Evolutionary conservation across 1,140 invertebrate genomes (phyloP), one percentile per base, ranked within the genome.

Genomic region (Leptinotarsa undecemlineata): DNA sequence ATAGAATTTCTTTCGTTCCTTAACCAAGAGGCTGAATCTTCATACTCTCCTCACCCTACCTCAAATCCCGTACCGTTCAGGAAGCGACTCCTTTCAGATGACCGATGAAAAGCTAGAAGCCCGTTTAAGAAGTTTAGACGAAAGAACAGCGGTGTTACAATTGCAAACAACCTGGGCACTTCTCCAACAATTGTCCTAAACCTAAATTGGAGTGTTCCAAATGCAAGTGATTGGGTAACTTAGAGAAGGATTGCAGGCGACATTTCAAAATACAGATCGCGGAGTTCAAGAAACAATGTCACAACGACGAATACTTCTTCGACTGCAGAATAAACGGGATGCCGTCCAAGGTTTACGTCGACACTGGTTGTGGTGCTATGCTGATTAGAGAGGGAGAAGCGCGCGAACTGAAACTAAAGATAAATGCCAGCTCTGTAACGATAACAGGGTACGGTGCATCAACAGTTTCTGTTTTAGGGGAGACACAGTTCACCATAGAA

Each of bases 1-100:
- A 17, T 33, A n/a, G 70, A 76, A 71, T 77, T 68, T 73, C 71
- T 77, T 70, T 75, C 68, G 11, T 33, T 6, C 6, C 26, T 33
- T 33, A 33, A 33, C 26, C 6, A 33, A 33, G 26, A 33, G 19
- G 26, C 26, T 33, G 5, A 33, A 14, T 61, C 57, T 61, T 61
- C 19, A 17, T 61, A n/a, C 57, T 20, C 57, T 61, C 57, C 57
- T 20, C 17, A 61, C 17, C 4, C 57, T 61, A n/a, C 19, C 19
- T 20, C 13, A 61, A 61, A 61, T 61, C 17, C 13, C 17, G 57
- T 17, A 61, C 57, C 19, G 17, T 61, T 1, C 14, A 61, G 19
- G 57, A 61, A 61, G 19, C 57, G 57, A n/a, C 19, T 61, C 19
- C 19, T 14, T 13, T 20, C 57, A n/a, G 19, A 61, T 61, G 17